Base-by-base conservation (phyloP, 2,888 invertebrate genomes). In the Xanthia togata region DNA sequence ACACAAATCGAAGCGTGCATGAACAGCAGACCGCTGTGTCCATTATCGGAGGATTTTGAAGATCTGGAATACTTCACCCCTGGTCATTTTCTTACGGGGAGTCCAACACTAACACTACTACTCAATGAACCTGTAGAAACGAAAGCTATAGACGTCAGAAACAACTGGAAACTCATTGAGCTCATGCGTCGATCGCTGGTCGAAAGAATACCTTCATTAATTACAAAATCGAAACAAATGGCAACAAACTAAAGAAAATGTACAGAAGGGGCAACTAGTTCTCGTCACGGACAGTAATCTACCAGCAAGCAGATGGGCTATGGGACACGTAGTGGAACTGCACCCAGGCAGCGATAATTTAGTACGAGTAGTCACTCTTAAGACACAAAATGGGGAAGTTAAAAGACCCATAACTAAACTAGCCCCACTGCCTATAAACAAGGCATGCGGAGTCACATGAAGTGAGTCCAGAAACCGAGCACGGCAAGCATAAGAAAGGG, bases 151-250 rank as follows among this genome's bases (percentile, higher is more conserved):
- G 41, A 55, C 23, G 31, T 72, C 23, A 67, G 41, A 44, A 67
- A 67, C 68, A 41, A 55, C 70, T 57, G 53, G 72, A 63, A 68
- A 55, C n/a, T 70, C 4, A 70, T 67, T 47, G 38, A 71, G 60
- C 57, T 50, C 20, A 76, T 73, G 69, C 64, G 50, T 9, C 20
- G 59, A 70, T 31, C 72, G 68, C 23, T 79, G 72, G 76, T 73
- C 79, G 4, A 62, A 60, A 47, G 47, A 47, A 47, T 47, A 47
- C 38, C 68, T 76, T 20, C 75, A 26, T 76, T 20, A 70, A 26
- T 12, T 79, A 57, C 71, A 68, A 74, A 23, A 44, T 47, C 63
- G 68, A 68, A 50, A 38, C 17, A 68, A 79, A 23, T 67, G 47
- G 47, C 65, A 44, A 26, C 23, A 47, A 31, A 50, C 14, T 23